Percentiles rank a stretch among this genome's conserved stretches.
phyloP scores from a whole-genome alignment of 2,113 vertebrate genomes.

The Gallinago jamesoni region DNA sequence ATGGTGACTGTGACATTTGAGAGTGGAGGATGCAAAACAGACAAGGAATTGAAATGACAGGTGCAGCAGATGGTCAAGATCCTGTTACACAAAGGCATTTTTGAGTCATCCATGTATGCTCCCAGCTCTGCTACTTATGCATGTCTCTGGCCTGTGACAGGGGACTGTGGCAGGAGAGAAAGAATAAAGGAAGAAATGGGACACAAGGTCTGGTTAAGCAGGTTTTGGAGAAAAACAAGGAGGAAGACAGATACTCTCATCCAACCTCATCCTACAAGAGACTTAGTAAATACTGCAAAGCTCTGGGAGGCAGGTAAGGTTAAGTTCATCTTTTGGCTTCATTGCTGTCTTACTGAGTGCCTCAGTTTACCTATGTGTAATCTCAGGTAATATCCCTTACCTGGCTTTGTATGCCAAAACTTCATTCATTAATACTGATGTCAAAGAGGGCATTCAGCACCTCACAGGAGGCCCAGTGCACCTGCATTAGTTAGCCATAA shows the following conservation, averaged over 20 bases:
- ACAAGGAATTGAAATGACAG: constrained; percentile 24
- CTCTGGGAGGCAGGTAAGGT: background rate
- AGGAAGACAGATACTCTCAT: background rate
- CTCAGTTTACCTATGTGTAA: constrained; percentile 37
- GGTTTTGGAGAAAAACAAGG: background rate
- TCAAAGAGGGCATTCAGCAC: constrained; percentile 32
- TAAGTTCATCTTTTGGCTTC: background rate
- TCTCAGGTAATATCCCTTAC: background rate
- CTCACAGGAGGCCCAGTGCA: constrained; percentile 49
- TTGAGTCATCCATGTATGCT: background rate
- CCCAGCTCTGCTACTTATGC: background rate
- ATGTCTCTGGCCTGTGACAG: background rate
- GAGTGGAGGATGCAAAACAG: constrained; percentile 31
- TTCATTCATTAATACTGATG: constrained; percentile 36
- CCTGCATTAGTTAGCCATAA: constrained; percentile 67
- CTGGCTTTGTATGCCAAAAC: constrained; percentile 36
- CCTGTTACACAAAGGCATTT: constrained; percentile 6
- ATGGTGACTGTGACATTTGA: constrained; percentile 1
- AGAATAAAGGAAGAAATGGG: background rate
- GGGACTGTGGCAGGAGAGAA: background rate
- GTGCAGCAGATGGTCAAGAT: constrained; percentile 46
- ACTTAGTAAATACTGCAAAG: background rate
- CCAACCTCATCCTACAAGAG: background rate
- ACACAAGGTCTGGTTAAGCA: background rate
- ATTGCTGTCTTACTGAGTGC: background rate